These are phyloP conservation scores for Machimus rusticus DNA, from an alignment of 2,888 invertebrate genomes.

Conservation along the genomic window DNA sequence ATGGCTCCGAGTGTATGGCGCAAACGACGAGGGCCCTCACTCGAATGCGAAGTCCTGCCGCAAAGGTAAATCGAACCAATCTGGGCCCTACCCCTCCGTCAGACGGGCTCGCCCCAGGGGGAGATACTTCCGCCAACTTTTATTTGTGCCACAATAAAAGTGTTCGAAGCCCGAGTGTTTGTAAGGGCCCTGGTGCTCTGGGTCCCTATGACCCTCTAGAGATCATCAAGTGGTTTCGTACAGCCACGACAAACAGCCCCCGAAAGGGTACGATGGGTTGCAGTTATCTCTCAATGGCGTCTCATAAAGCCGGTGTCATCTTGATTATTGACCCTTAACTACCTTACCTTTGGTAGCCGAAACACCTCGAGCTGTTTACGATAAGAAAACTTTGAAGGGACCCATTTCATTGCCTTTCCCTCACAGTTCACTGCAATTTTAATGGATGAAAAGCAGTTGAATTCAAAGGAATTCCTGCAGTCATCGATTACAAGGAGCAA, in stretches of 20 bases:
- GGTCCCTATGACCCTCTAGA: neutral
- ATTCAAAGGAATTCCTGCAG: slow-evolving; percentile 17
- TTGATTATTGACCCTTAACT: slow-evolving; percentile 36
- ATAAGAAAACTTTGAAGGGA: slow-evolving; percentile 27
- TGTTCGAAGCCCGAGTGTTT: neutral
- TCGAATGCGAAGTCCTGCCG: neutral
- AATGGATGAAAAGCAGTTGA: slow-evolving; percentile 22
- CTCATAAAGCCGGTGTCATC: slow-evolving; percentile 30
- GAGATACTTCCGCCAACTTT: slow-evolving; percentile 7
- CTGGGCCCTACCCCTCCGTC: neutral
- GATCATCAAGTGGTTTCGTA: slow-evolving; percentile 23
- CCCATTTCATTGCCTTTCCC: neutral
- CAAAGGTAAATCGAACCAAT: slow-evolving; percentile 9
- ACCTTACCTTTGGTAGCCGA: neutral
- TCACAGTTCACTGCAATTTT: slow-evolving; percentile 18
- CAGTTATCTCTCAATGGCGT: slow-evolving; percentile 4
- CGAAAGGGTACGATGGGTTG: neutral
- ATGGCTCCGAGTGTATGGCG: neutral
- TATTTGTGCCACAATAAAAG: slow-evolving; percentile 23
- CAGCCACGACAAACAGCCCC: neutral
- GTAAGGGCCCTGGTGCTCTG: neutral
- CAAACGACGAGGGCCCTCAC: neutral
- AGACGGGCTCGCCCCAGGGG: neutral
- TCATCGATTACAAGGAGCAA: slow-evolving; percentile 12
- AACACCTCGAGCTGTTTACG: slow-evolving; percentile 25